These are phyloP conservation scores for Saccopteryx leptura DNA, from an alignment of 2,113 vertebrate species.

Conservation along the genomic window DNA sequence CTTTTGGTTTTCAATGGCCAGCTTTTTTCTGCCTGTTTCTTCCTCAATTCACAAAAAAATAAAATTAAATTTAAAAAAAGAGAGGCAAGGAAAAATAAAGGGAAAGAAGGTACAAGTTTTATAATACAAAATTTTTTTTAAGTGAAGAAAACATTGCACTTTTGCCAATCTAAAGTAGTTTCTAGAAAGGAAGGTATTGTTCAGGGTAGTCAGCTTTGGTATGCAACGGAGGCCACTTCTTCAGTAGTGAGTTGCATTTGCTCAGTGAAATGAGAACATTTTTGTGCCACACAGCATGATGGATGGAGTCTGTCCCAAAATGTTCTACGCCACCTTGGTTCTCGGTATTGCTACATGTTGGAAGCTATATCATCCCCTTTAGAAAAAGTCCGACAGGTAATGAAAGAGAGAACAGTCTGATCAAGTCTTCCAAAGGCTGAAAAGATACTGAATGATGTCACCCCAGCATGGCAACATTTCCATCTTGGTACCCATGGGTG, in stretches of 20 bases:
- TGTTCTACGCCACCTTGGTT: constrained; percentile 85
- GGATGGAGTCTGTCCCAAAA: constrained; percentile 78
- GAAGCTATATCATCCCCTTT: constrained; percentile 89
- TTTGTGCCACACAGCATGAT: constrained; percentile 90
- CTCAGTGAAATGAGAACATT: constrained; percentile 86
- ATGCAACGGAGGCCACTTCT: constrained; percentile 91
- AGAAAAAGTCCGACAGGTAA: constrained; percentile 91
- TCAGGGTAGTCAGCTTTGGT: constrained; percentile 93
- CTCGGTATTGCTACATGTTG: constrained; percentile 92
- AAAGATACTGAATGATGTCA: constrained; percentile 88
- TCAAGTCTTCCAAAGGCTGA: constrained; percentile 94
- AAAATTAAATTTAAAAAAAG: constrained; percentile 72
- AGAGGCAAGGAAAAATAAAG: constrained; percentile 80
- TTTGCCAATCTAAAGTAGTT: constrained; percentile 92
- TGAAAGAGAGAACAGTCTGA: constrained; percentile 91
- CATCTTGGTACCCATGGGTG: constrained; percentile 87
- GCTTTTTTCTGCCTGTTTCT: constrained; percentile 92
- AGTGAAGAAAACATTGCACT: constrained; percentile 95
- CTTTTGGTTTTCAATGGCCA: constrained; percentile 87
- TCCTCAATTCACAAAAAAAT: constrained; percentile 78
- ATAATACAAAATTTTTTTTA: constrained; percentile 88
- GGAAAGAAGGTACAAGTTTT: constrained; percentile 87
- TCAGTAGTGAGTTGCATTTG: constrained; percentile 90
- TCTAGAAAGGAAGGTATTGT: constrained; percentile 89
- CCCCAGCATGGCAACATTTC: constrained; percentile 92